These are phyloP conservation scores for Cybosia mesomella DNA, from an alignment of 2,888 invertebrate genomes.

Conservation along the genomic window DNA sequence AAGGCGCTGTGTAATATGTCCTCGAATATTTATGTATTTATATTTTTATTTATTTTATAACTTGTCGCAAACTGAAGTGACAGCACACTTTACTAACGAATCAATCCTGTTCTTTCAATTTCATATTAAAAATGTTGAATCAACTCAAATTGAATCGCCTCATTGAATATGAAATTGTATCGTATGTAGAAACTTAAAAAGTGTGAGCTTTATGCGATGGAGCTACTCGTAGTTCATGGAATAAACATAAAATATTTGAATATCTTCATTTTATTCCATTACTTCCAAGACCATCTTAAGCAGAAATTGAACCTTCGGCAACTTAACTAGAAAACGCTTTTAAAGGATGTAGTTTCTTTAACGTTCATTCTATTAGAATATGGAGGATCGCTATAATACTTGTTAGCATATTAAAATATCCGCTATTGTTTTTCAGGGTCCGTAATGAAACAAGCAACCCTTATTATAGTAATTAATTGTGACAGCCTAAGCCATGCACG, in stretches of 20 bases:
- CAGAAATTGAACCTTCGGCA: neutral
- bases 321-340: neutral
- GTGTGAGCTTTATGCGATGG: neutral
- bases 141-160: neutral
- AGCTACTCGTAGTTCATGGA: neutral
- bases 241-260: neutral
- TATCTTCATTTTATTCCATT: neutral
- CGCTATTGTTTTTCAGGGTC: neutral
- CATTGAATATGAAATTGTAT: neutral
- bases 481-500: neutral
- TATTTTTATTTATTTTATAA: no score
- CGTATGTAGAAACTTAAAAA: neutral
- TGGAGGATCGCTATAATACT: conserved; percentile 2
- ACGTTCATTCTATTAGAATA: neutral
- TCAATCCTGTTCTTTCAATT: neutral
- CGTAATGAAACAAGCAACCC: conserved; percentile 1
- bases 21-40: no score
- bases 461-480: conserved; percentile 3
- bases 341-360: neutral
- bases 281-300: neutral
- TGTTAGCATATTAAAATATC: conserved; percentile 10
- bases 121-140: neutral
- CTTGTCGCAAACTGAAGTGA: no score
- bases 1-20: no score
- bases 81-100: neutral